phyloP scores from a whole-genome alignment of 2,888 invertebrate species.

The Athetis lepigone region DNA sequence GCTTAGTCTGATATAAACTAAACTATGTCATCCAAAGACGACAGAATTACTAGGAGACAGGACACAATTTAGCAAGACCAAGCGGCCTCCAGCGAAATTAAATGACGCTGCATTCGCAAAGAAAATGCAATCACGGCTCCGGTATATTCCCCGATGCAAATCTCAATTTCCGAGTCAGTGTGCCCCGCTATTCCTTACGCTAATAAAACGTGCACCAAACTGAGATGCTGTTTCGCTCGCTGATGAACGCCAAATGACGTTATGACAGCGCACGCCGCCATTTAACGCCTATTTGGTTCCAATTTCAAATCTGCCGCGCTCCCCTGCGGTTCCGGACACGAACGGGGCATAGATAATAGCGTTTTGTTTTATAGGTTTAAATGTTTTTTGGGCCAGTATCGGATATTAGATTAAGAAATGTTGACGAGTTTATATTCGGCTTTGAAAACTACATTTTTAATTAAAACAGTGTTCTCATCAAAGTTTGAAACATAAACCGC shows the following conservation, averaged over 20 bases:
- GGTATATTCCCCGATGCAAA: slow-evolving; percentile 87
- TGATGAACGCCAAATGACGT: slow-evolving; percentile 90
- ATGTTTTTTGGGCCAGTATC: slow-evolving; percentile 58
- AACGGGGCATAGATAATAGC: slow-evolving; percentile 85
- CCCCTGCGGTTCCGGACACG: slow-evolving; percentile 87
- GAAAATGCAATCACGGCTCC: slow-evolving; percentile 89
- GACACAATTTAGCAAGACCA: slow-evolving; percentile 80
- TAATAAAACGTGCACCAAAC: slow-evolving; percentile 90
- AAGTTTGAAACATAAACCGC: slow-evolving; percentile 74
- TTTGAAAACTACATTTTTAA: slow-evolving; percentile 68
- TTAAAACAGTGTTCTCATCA: slow-evolving; percentile 74
- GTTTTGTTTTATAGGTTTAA: slow-evolving; percentile 80
- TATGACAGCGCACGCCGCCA: slow-evolving; percentile 91
- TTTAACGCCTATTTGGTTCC: slow-evolving; percentile 93
- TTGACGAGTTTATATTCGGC: slow-evolving; percentile 34
- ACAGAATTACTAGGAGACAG: slow-evolving; percentile 73
- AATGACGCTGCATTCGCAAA: slow-evolving; percentile 87
- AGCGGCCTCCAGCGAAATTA: slow-evolving; percentile 83
- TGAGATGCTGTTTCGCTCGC: slow-evolving; percentile 89
- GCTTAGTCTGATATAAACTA: slow-evolving; percentile 48
- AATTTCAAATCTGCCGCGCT: slow-evolving; percentile 90
- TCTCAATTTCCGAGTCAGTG: slow-evolving; percentile 88
- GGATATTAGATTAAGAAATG: slow-evolving; percentile 54
- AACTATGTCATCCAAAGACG: slow-evolving; percentile 60
- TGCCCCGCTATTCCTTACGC: slow-evolving; percentile 90